These are phyloP conservation scores for Montipora sp. DNA, from an alignment of 64 coral and sea anemone species.

Conservation along the genomic window DNA sequence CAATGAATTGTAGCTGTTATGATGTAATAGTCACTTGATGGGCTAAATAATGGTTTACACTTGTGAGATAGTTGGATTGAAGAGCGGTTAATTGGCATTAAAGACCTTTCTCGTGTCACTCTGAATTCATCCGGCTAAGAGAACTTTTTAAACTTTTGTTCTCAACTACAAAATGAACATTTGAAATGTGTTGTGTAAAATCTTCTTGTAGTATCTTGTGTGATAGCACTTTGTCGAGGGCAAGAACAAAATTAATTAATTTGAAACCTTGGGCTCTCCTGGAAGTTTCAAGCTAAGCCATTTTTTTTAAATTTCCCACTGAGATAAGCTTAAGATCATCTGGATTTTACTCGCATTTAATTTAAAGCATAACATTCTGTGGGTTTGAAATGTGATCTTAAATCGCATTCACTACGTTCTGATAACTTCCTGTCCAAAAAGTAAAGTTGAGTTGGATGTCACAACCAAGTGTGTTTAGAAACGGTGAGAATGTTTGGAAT, in stretches of 20 bases:
- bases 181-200: too few species aligned
- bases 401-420: too few species aligned
- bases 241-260: neutral
- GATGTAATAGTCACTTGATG: slow-evolving; percentile 6
- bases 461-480: neutral
- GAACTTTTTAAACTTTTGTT: too few species aligned
- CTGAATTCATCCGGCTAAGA: too few species aligned
- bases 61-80: neutral
- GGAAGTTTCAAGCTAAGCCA: neutral
- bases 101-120: neutral
- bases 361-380: too few species aligned
- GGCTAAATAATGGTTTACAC: neutral
- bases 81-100: slow-evolving; percentile 23
- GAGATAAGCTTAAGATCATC: slow-evolving; percentile 6
- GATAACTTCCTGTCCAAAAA: neutral
- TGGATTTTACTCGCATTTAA: neutral
- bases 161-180: too few species aligned
- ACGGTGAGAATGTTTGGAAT: neutral
- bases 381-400: neutral
- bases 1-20: neutral
- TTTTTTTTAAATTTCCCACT: neutral
- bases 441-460: neutral
- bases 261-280: neutral
- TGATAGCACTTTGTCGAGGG: neutral
- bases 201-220: neutral